A percentile compares a stretch with the other conserved stretches of the same genome.
Evolutionary conservation across 2,113 vertebrate genomes (phyloP).

Genomic region (Myotis brandtii): DNA sequence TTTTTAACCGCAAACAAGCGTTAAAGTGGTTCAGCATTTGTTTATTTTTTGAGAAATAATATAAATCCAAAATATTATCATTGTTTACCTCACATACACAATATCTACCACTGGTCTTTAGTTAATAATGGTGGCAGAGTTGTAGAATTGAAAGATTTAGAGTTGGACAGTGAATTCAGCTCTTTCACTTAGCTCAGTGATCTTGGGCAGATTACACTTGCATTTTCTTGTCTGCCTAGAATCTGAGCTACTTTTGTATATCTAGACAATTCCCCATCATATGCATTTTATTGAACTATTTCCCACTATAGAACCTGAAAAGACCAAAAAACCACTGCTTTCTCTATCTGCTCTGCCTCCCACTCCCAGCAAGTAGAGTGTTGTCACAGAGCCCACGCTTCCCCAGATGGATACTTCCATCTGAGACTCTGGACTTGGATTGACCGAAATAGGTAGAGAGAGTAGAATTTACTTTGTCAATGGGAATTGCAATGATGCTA

Average conservation of each 20-base stretch:
- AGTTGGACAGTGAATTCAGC: background rate
- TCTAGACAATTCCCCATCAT: background rate
- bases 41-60: background rate
- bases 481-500: background rate
- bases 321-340: background rate
- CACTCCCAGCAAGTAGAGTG: background rate
- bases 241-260: background rate
- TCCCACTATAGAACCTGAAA: background rate
- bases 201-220: background rate
- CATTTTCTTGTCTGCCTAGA: background rate
- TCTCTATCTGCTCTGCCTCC: background rate
- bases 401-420: background rate
- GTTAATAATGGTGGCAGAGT: background rate
- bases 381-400: background rate
- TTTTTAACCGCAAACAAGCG: background rate
- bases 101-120: background rate
- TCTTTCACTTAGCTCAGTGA: background rate
- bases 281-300: background rate
- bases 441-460: background rate
- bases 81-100: background rate
- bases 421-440: background rate
- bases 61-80: background rate
- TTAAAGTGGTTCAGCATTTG: background rate
- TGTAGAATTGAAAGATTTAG: background rate
- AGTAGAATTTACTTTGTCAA: background rate